These are phyloP conservation scores for Halichoerus grypus DNA, from an alignment of 2,113 vertebrate species.

Conservation along the genomic window DNA sequence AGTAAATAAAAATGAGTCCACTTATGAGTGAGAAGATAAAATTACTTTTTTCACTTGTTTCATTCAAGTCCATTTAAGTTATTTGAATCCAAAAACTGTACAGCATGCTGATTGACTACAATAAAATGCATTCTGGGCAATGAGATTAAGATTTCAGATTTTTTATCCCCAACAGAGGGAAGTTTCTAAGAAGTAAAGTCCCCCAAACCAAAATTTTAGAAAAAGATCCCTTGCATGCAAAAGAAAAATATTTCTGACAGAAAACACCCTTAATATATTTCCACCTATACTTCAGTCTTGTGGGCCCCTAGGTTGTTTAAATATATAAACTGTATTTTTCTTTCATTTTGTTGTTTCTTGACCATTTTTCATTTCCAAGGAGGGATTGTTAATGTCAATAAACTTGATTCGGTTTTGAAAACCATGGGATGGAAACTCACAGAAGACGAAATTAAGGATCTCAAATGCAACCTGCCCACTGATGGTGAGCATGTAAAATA, in stretches of 20 bases:
- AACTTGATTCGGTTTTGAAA: neutral
- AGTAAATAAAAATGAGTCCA: neutral
- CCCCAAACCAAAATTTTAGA: neutral
- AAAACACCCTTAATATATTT: neutral
- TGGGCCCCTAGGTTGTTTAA: neutral
- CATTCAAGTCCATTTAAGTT: neutral
- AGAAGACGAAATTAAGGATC: constrained; percentile 21
- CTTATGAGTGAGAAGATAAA: neutral
- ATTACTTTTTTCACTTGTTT: neutral
- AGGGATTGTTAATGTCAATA: neutral
- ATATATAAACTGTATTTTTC: neutral
- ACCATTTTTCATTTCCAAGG: constrained; percentile 3
- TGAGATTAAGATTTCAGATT: neutral
- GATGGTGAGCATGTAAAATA: constrained; percentile 31
- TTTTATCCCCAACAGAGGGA: neutral
- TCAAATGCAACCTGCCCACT: neutral
- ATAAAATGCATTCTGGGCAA: neutral
- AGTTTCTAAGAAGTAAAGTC: neutral
- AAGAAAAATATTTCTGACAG: neutral
- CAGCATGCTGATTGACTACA: neutral
- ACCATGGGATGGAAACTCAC: constrained; percentile 13
- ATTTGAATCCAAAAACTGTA: neutral
- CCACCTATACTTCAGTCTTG: neutral
- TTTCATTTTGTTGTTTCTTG: neutral
- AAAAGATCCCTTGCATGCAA: neutral